A percentile compares a stretch with the other conserved stretches of the same genome.
Evolutionary conservation across 2,888 invertebrate genomes (phyloP).

Genomic region (Cheilosia urbana): DNA sequence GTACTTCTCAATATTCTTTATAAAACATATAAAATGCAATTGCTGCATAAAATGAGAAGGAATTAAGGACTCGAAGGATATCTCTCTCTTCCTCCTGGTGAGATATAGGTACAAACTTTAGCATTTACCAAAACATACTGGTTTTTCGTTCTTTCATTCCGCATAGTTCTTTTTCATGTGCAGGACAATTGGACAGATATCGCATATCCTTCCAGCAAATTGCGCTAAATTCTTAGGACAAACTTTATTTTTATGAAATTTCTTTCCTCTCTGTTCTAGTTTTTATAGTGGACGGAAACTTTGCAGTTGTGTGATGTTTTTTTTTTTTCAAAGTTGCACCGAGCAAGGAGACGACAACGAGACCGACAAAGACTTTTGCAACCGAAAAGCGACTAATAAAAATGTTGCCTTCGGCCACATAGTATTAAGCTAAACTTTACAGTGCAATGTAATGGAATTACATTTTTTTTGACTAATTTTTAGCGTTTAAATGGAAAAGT

Average conservation of each 20-base stretch:
- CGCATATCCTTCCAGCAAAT: slow-evolving; percentile 67
- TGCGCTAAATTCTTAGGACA: slow-evolving; percentile 66
- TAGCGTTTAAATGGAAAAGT: slow-evolving; percentile 68
- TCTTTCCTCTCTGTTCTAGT: slow-evolving; percentile 8
- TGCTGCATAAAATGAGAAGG: slow-evolving; percentile 69
- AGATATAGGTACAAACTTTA: slow-evolving; percentile 48
- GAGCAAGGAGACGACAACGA: slow-evolving; percentile 28
- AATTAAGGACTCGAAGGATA: slow-evolving; percentile 53
- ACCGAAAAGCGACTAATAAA: slow-evolving; percentile 1
- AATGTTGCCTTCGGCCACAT: slow-evolving; percentile 31
- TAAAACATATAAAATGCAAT: slow-evolving; percentile 62
- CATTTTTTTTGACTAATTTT: slow-evolving; percentile 72
- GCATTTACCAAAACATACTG: slow-evolving; percentile 67
- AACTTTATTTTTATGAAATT: slow-evolving; percentile 64
- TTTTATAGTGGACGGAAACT: slow-evolving; percentile 54
- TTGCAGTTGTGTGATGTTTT: slow-evolving; percentile 58
- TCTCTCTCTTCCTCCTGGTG: slow-evolving; percentile 9
- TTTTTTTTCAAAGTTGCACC: slow-evolving; percentile 51
- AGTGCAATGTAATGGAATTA: slow-evolving; percentile 68
- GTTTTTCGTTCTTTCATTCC: slow-evolving; percentile 26
- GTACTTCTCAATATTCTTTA: slow-evolving; percentile 16
- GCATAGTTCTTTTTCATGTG: slow-evolving; percentile 28
- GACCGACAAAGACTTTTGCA: not conserved
- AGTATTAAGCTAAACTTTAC: slow-evolving; percentile 49
- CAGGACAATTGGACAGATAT: slow-evolving; percentile 69